Percentiles rank a stretch among this genome's conserved stretches.
phyloP scores from a whole-genome alignment of 2,888 invertebrate genomes.

The Lamellibrachia satsuma region DNA sequence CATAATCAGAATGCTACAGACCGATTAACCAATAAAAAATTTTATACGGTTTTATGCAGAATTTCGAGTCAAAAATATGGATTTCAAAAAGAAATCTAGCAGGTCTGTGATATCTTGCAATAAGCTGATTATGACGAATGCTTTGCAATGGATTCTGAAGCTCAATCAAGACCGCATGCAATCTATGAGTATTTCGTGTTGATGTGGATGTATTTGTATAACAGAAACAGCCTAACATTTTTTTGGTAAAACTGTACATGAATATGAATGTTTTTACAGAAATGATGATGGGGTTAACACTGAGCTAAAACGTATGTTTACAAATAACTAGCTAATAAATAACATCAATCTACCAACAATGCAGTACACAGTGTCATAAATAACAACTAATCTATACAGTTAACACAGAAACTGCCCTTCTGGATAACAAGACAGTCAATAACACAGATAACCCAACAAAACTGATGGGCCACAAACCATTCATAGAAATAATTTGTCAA shows the following conservation, averaged over 20 bases:
- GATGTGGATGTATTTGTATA: neutral
- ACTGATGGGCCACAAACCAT: neutral
- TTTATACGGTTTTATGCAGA: too few relatives aligned
- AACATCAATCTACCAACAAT: neutral
- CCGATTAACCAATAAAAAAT: too few relatives aligned
- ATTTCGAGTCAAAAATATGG: too few relatives aligned
- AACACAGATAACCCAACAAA: neutral
- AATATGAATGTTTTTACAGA: neutral
- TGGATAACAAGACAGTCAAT: neutral
- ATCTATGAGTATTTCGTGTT: neutral
- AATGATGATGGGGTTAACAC: neutral
- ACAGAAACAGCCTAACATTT: neutral
- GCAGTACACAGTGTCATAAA: neutral
- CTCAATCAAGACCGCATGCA: neutral
- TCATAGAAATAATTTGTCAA: neutral
- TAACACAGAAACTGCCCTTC: neutral
- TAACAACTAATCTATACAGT: neutral
- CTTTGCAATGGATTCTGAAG: neutral
- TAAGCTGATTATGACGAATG: neutral
- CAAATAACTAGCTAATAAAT: neutral
- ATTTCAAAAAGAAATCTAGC: too few relatives aligned
- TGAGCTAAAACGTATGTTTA: neutral
- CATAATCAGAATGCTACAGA: too few relatives aligned
- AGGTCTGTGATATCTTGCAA: neutral
- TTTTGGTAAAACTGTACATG: neutral